Conservation (phyloP, 2,113 vertebrate genomes). For the Takifugu bimaculatus region DNA sequence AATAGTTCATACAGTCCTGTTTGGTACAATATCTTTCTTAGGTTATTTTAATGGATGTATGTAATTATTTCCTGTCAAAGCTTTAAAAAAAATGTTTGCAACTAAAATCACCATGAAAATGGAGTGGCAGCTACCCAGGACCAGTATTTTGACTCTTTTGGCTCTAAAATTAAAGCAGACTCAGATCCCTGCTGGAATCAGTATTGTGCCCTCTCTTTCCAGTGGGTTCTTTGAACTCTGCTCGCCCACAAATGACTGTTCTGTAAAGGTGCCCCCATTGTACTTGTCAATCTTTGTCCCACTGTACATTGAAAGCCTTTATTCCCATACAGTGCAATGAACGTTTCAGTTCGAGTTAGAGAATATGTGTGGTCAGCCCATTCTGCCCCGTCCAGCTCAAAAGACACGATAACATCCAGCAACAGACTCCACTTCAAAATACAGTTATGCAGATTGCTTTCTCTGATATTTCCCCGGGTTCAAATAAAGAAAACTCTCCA, state of each 20-base stretch:
- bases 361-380: constrained; percentile 71
- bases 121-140: background rate
- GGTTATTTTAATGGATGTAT: no score
- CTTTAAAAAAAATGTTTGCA: no score
- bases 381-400: constrained; percentile 52
- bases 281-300: constrained; percentile 73
- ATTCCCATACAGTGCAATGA: constrained; percentile 68
- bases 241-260: constrained; percentile 64
- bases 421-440: constrained; percentile 50
- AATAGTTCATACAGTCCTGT: no score
- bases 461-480: constrained; percentile 45
- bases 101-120: no score
- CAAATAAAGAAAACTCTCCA: constrained; percentile 45
- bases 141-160: background rate
- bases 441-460: constrained; percentile 54
- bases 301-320: constrained; percentile 74
- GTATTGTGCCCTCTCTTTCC: constrained; percentile 58
- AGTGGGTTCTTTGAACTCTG: constrained; percentile 66
- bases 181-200: constrained; percentile 25
- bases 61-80: no score
- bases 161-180: constrained; percentile 19
- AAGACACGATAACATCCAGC: constrained; percentile 50
- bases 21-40: no score
- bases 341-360: constrained; percentile 63
- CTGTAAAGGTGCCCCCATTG: constrained; percentile 69